Base-by-base conservation (phyloP, 2,888 invertebrate species). In the Encarsia formosa region DNA sequence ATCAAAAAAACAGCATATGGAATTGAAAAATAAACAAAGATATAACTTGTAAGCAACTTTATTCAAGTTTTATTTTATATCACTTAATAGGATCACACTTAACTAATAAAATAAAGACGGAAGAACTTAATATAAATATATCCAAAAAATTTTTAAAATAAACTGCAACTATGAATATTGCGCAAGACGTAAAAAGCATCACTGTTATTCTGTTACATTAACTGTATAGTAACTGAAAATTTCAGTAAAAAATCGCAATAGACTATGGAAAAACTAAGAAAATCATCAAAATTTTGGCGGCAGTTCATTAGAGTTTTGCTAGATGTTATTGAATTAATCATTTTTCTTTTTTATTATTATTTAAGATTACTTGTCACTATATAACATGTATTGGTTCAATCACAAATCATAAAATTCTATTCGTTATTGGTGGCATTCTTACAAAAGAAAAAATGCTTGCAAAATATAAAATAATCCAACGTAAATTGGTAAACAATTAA, bases 171-270 rank as follows among this genome's bases (percentile, higher is more conserved):
- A 52, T 29, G 47, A 54, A 40, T 46, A n/a, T n/a, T 47, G 49
- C 52, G 46, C 47, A 55, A 55, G 37, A 42, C 49, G 52, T 52
- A 55, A 55, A 52, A 55, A 55, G 48, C 44, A 49, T 52, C 55
- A 43, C 51, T 48, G 44, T 55, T 51, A 44, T 48, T 38, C 24
- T 19, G 22, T 49, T 35, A 26, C 44, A 40, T 50, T 24, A 44
- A 32, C 22, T 29, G 39, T 44, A 31, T 23, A 43, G 44, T 54
- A 38, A 22, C 23, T 23, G 24, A 39, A 46, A 49, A 38, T n/a
- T 23, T 40, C 50, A 51, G 44, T 18, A 39, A 39, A 16, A 13
- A 40, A 54, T 51, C 51, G 47, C 54, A 51, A 48, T 40, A 45
- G 46, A 49, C 39, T 23, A 43, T 48, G 24, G 24, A 42, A 16